Conservation (phyloP, 2,113 vertebrate genomes). For the Alouatta palliata region DNA sequence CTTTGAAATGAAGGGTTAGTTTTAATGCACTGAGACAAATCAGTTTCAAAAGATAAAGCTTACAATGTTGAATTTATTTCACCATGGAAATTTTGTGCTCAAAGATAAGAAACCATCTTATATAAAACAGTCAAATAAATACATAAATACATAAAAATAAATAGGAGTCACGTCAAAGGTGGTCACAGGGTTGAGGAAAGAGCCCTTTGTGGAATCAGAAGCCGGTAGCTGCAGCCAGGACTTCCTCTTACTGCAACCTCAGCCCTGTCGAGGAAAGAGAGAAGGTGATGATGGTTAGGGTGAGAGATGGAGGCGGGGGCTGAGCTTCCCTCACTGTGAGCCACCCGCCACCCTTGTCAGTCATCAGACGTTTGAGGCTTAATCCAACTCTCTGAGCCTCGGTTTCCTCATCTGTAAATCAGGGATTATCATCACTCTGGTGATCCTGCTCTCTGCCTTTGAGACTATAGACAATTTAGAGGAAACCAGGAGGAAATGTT, state of each 20-base stretch:
- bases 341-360: not conserved
- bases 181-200: not conserved
- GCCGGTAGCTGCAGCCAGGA: not conserved
- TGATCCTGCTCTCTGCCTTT: not conserved
- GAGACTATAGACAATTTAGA: no score
- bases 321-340: not conserved
- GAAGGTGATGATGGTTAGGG: no score
- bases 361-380: not conserved
- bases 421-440: accelerated
- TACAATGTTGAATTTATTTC: slow-evolving; percentile 48
- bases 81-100: not conserved
- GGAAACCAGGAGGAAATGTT: not conserved
- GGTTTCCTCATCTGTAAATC: not conserved
- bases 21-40: not conserved
- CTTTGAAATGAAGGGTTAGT: not conserved
- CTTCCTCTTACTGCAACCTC: not conserved
- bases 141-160: slow-evolving; percentile 56
- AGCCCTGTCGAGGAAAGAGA: slow-evolving; percentile 2
- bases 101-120: not conserved
- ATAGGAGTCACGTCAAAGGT: slow-evolving; percentile 7
- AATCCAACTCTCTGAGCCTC: not conserved
- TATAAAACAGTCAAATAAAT: slow-evolving; percentile 62
- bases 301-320: not conserved
- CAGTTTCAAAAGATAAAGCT: not conserved
- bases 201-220: not conserved